Percentiles rank a stretch among this genome's conserved stretches.
These are phyloP conservation scores for Lacerta agilis DNA, from an alignment of 2,797 vertebrate species.

Conservation along the genomic window DNA sequence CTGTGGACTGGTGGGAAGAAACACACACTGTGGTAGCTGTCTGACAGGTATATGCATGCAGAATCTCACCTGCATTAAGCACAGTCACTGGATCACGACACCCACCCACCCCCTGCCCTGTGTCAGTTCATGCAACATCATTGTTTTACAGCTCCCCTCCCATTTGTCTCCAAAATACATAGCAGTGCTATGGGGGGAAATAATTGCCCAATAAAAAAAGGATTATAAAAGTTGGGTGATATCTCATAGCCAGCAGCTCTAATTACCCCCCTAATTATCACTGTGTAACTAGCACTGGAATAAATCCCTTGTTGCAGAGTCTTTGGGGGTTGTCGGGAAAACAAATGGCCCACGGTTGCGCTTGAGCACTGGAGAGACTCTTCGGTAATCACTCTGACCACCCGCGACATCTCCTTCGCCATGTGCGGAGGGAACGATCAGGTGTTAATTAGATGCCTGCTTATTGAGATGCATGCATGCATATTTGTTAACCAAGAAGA, in stretches of 20 bases:
- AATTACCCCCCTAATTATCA: constrained; percentile 67
- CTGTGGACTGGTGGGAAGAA: no score
- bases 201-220: neutral
- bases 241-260: constrained; percentile 44
- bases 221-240: neutral
- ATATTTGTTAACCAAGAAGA: neutral
- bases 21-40: neutral
- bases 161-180: neutral
- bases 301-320: constrained; percentile 14
- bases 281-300: constrained; percentile 35
- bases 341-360: constrained; percentile 23
- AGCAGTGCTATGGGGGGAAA: constrained; percentile 2
- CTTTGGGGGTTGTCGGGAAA: constrained; percentile 8
- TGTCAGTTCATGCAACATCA: fast-evolving
- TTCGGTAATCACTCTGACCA: neutral
- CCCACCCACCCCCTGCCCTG: no score
- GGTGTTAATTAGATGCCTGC: constrained; percentile 59
- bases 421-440: constrained; percentile 34
- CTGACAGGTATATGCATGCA: no score
- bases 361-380: fast-evolving
- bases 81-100: no score
- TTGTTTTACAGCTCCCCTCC: fast-evolving
- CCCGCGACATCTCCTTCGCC: constrained; percentile 43
- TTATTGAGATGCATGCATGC: constrained; percentile 41
- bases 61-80: neutral